Base-by-base conservation (phyloP, 2,113 vertebrate genomes). In the Eleginops maclovinus region DNA sequence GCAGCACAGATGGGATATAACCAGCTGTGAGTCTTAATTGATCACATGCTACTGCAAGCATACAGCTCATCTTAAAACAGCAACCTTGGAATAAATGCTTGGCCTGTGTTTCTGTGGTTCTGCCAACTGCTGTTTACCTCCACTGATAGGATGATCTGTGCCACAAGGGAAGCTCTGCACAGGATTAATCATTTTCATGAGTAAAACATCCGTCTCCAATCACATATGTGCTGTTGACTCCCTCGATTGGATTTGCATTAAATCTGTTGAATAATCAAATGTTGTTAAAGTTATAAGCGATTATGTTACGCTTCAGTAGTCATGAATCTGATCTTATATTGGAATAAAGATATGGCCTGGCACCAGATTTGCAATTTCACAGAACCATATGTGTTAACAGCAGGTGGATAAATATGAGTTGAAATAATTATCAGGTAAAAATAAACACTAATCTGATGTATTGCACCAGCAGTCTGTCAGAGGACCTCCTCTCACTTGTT, bases 231-330 rank as follows among this genome's bases (percentile, higher is more conserved):
- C 53, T 63, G 72, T 51, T 43, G 40, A 77, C 46, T 61, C 63
- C 10, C 31, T 47, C 66, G 47, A 66, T 65, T 65, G 31, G 41
- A 62, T 77, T 71, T 74, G 62, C 26, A 74, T 60, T 73, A 44
- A 4, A 77, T 80, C 50, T 56, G 43, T 61, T 80, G 50, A 31
- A 77, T 65, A 80, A 73, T 69, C 26, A 80, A 65, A 69, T 76
- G 44, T 56, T 51, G 51, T 50, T 49, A 21, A 31, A 73, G 83
- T 69, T 60, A 54, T 22, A 65, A 44, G 61, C 50, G 67, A 56
- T 84, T 50, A 84, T 49, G 28, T 26, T 65, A 56, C 28, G 17
- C 26, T 58, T 53, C 51, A 54, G 9, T 55, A 19, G 31, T 58
- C 56, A 68, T 69, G n/a, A 78, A 72, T 72, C 73, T 61, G 24